Percentiles rank a stretch among this genome's conserved stretches.
Evolutionary conservation across 1,140 invertebrate genomes (phyloP).

Genomic region (Drosophila navojoa): DNA sequence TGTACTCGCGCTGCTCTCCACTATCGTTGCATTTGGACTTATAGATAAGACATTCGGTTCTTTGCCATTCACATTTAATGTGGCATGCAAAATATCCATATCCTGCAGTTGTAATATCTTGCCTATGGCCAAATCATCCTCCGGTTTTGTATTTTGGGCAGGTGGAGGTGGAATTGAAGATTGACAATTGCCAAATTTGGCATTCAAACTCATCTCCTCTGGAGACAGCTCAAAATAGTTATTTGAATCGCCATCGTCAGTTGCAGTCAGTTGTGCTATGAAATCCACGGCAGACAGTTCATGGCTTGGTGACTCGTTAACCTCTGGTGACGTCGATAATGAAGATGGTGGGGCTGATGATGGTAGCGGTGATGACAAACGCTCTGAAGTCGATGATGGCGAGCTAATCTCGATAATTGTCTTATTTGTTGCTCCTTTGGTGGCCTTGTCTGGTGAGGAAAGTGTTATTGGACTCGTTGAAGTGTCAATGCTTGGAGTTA

Average conservation of each 20-base stretch:
- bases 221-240: conserved; percentile 62
- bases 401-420: background rate
- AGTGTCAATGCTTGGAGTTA: background rate
- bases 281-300: conserved; percentile 71
- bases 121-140: conserved; percentile 59
- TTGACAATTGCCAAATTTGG: conserved; percentile 39
- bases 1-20: conserved; percentile 9
- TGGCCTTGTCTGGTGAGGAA: background rate
- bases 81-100: conserved; percentile 65
- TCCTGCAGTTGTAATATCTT: conserved; percentile 65
- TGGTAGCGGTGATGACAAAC: background rate
- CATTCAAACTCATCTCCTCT: conserved; percentile 68
- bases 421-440: background rate
- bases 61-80: conserved; percentile 58
- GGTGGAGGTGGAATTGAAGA: background rate
- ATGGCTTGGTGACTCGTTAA: background rate
- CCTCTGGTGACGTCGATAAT: background rate
- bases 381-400: background rate
- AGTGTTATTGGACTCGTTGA: background rate
- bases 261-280: conserved; percentile 60
- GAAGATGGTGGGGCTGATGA: too few relatives aligned
- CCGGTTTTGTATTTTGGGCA: background rate
- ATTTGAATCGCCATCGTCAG: conserved; percentile 32
- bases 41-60: conserved; percentile 60
- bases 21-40: conserved; percentile 59